Base-by-base conservation (phyloP, 2,113 vertebrate genomes). In the Turnix velox region DNA sequence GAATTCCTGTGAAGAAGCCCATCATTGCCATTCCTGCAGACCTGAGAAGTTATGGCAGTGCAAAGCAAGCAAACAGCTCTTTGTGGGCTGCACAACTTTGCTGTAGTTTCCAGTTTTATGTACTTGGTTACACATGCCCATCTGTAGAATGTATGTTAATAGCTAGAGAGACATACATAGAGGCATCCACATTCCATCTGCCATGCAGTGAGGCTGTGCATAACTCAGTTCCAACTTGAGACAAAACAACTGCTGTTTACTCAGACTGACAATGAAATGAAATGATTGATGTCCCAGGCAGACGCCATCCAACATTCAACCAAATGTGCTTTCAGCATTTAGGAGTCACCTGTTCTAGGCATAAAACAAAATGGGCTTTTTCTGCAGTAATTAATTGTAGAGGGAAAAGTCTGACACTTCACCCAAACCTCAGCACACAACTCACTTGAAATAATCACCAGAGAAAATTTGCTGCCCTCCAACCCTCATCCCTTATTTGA, bases 181-280 rank as follows among this genome's bases (percentile, higher is more conserved):
- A 97, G 96, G 97, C 97, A 98, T 92, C 97, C 81, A 74, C 97
- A 93, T 98, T 65, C 98, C 98, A 98, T 98, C 98, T 98, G 98
- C 97, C 67, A 48, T 71, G 97, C 97, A 97, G 96, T 90, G 94
- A 97, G 97, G 92, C 97, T 97, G 97, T 97, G 84, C 98, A 98
- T 98, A 98, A 98, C 97, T 98, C 98, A 98, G 97, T 96, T 97
- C 97, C 97, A 97, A 98, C 98, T 98, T 97, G 85, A 95, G 94
- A 94, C 96, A 94, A 91, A 97, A 97, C 98, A 98, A 98, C 98
- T 98, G 98, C 97, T 98, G 98, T 97, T 98, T 98, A 94, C 97
- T 97, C 97, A 97, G 97, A 96, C 98, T 98, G 97, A 98, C 97
- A 95, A 93, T 80, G 93, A 96, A 97, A 97, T 82, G 59, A 80